Base-by-base conservation (phyloP, 2,888 invertebrate species). In the Neelides folsomi region DNA sequence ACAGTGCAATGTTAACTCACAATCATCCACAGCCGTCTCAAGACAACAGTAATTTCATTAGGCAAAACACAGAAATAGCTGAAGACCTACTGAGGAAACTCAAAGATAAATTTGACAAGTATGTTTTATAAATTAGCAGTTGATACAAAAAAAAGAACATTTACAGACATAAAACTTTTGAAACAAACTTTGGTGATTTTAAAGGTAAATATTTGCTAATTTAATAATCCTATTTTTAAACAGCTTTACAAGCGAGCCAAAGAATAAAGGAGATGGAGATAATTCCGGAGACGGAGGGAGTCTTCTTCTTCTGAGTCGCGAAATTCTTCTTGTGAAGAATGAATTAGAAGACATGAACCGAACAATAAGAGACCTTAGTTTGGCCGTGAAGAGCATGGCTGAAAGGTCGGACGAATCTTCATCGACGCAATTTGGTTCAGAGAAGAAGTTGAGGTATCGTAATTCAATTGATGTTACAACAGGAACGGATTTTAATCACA, bases 81-180 rank as follows among this genome's bases (percentile, higher is more conserved):
- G 65, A 65, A 40, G 64, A 65, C 43, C 52, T 65, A 6, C 39
- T 64, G 19, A 48, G 52, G 16, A 63, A 59, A 51, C 51, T 65
- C 2, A 63, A 64, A 39, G 49, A 54, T 12, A 60, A 63, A 54
- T 59, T 65, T 58, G 65, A 65, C 15, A 52, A 56, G 63, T 65
- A 56, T 43, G 54, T 52, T 13, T 6, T 12, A 49, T 13, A 36
- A 15, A 19, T 20, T 35, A 3, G 41, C 15, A 34, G 12, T 42
- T 41, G 8, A 19, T n/a, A 3, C 34, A 9, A 20, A 2, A 10
- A 15, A 12, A n/a, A n/a, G n/a, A n/a, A n/a, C n/a, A n/a, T n/a
- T n/a, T n/a, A n/a, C n/a, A n/a, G n/a, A n/a, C n/a, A n/a, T n/a
- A n/a, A n/a, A n/a, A n/a, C n/a, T n/a, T n/a, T n/a, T n/a, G n/a